phyloP scores from a whole-genome alignment of 2,113 vertebrate species.

The Sporophila hypoxantha region DNA sequence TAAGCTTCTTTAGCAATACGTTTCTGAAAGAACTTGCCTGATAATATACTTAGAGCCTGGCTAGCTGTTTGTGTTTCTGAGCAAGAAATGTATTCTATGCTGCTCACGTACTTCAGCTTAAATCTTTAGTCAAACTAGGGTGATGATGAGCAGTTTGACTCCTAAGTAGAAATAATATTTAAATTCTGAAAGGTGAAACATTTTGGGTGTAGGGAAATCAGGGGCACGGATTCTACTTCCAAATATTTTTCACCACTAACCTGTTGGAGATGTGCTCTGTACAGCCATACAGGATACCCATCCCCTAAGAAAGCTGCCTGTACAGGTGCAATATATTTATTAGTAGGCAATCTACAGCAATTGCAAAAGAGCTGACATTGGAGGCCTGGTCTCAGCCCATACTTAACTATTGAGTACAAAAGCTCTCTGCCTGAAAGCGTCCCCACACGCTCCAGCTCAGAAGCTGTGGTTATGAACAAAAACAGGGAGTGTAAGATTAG shows the following conservation, averaged over 20 bases:
- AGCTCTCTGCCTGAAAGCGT: background rate
- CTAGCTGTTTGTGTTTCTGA: conserved; percentile 92
- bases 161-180: conserved; percentile 69
- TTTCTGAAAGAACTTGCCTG: conserved; percentile 96
- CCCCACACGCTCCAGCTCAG: rapidly evolving
- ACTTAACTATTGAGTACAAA: background rate
- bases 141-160: conserved; percentile 83
- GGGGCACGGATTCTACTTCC: background rate
- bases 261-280: background rate
- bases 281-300: background rate
- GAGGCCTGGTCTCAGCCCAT: background rate
- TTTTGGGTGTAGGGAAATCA: conserved; percentile 19
- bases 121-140: conserved; percentile 90
- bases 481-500: background rate
- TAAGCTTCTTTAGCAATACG: conserved; percentile 99
- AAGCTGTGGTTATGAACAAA: background rate
- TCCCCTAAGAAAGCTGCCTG: background rate
- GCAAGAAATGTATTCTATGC: conserved; percentile 80
- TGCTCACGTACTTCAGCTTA: conserved; percentile 87
- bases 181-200: conserved; percentile 55
- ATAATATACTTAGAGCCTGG: conserved; percentile 97
- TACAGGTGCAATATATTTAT: background rate
- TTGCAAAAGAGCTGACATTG: background rate
- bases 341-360: background rate
- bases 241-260: conserved; percentile 10